These are phyloP conservation scores for Sitophilus oryzae DNA, from an alignment of 1,140 invertebrate genomes.

Conservation along the genomic window DNA sequence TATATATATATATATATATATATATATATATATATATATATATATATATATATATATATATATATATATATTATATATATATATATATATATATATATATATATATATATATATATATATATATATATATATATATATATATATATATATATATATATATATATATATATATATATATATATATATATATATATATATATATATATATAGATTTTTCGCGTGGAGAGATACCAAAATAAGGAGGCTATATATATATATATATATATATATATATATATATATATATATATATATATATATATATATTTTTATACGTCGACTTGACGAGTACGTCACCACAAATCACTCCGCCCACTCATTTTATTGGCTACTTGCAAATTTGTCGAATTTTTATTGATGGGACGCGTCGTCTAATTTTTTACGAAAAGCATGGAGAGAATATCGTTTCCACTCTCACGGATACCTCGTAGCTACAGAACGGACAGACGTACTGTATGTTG, in stretches of 20 bases:
- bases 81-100: slow-evolving; percentile 3
- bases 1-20: slow-evolving; percentile 5
- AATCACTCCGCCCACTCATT: too few relatives aligned
- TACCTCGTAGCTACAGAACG: too few relatives aligned
- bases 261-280: neutral
- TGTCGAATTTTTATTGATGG: too few relatives aligned
- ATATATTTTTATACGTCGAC: too few relatives aligned
- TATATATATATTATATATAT: neutral
- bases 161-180: slow-evolving; percentile 5
- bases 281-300: too few relatives aligned
- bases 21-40: slow-evolving; percentile 4
- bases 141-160: slow-evolving; percentile 5
- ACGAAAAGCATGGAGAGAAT: too few relatives aligned
- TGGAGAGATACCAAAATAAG: neutral
- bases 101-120: slow-evolving; percentile 3
- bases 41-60: slow-evolving; percentile 5
- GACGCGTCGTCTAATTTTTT: too few relatives aligned
- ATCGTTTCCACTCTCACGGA: too few relatives aligned
- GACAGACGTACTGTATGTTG: too few relatives aligned
- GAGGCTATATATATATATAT: neutral
- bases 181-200: neutral
- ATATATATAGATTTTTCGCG: too few relatives aligned
- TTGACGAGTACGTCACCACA: too few relatives aligned
- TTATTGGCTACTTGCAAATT: too few relatives aligned
- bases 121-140: slow-evolving; percentile 5